These are phyloP conservation scores for Papilio demoleus DNA, from an alignment of 2,888 invertebrate species.

Conservation along the genomic window DNA sequence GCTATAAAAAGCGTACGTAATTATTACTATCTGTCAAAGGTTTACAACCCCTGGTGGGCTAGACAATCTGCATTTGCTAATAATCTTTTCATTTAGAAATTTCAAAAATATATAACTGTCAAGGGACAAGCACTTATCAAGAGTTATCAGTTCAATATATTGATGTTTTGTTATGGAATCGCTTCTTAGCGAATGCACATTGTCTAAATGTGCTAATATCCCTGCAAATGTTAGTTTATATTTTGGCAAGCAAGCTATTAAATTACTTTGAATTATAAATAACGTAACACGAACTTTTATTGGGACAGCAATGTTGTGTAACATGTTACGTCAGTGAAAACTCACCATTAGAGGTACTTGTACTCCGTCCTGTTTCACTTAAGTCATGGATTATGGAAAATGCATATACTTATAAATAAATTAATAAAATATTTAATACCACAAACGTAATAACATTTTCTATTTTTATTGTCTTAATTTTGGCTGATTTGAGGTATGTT, in stretches of 20 bases:
- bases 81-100: no score
- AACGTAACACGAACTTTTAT: background rate
- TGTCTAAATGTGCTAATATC: no score
- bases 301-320: background rate
- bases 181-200: no score
- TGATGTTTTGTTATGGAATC: no score
- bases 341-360: background rate
- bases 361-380: conserved; percentile 44
- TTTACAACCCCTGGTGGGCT: conserved; percentile 4
- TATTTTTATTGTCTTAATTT: background rate
- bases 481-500: background rate
- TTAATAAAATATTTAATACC: conserved; percentile 26
- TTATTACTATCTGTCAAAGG: background rate
- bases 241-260: conserved; percentile 19
- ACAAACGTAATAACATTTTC: conserved; percentile 6
- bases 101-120: no score
- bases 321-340: background rate
- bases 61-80: no score
- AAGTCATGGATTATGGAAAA: conserved; percentile 63
- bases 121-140: no score
- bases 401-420: conserved; percentile 28
- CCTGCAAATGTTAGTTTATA: conserved; percentile 20
- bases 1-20: no score
- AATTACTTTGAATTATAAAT: background rate
- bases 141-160: no score